Conservation (phyloP, 2,888 invertebrate genomes). For the Plebejus melissa region DNA sequence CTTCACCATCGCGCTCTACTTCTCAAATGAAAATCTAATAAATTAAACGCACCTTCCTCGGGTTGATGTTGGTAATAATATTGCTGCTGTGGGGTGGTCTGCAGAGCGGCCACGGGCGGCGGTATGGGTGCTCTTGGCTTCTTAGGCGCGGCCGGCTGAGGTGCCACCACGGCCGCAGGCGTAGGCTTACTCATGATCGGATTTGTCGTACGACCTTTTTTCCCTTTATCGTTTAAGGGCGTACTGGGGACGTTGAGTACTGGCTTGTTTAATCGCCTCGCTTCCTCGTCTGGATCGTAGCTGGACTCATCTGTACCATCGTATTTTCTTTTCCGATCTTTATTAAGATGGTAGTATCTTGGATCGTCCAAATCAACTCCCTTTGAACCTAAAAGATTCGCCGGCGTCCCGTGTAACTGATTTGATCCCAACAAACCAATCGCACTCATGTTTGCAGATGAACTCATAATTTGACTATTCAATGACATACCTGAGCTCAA, state of each 20-base stretch:
- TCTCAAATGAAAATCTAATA: slow-evolving; percentile 78
- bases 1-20: slow-evolving; percentile 80
- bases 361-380: slow-evolving; percentile 83
- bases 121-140: slow-evolving; percentile 69
- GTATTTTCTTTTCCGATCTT: slow-evolving; percentile 84
- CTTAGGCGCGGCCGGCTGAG: slow-evolving; percentile 70
- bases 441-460: slow-evolving; percentile 57
- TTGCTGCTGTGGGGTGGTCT: slow-evolving; percentile 71
- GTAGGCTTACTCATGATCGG: slow-evolving; percentile 53
- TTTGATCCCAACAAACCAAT: slow-evolving; percentile 69
- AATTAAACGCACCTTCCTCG: slow-evolving; percentile 80
- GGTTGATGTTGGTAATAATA: slow-evolving; percentile 79
- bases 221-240: slow-evolving; percentile 68
- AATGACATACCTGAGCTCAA: slow-evolving; percentile 62
- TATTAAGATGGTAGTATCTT: slow-evolving; percentile 85
- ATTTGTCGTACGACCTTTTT: slow-evolving; percentile 56
- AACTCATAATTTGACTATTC: slow-evolving; percentile 59
- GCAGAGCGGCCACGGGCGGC: slow-evolving; percentile 66
- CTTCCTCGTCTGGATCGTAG: slow-evolving; percentile 79
- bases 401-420: slow-evolving; percentile 63
- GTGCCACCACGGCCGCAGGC: slow-evolving; percentile 65
- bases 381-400: slow-evolving; percentile 60
- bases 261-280: slow-evolving; percentile 69
- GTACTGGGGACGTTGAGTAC: slow-evolving; percentile 75
- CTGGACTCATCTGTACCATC: slow-evolving; percentile 83